These are phyloP conservation scores for Phaedon cochleariae DNA, from an alignment of 2,888 invertebrate genomes.

Conservation along the genomic window DNA sequence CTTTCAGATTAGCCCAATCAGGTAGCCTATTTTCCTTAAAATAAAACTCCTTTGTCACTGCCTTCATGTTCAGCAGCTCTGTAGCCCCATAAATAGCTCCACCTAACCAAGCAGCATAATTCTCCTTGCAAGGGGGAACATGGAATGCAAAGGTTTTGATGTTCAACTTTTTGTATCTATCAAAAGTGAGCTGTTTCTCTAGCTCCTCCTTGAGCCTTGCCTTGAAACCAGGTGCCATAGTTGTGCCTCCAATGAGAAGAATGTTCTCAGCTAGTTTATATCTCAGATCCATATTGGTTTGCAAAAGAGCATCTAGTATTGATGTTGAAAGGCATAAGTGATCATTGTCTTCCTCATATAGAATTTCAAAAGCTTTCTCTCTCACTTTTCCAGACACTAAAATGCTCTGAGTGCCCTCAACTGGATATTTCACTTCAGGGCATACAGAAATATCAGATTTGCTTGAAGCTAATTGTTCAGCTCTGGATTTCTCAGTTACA, in stretches of 20 bases:
- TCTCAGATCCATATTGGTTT: conserved; percentile 86
- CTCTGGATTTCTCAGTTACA: conserved; percentile 79
- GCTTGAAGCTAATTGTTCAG: conserved; percentile 64
- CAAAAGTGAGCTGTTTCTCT: conserved; percentile 68
- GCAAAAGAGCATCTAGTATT: conserved; percentile 82
- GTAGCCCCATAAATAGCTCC: conserved; percentile 82
- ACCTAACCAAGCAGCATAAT: conserved; percentile 89
- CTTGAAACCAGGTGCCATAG: conserved; percentile 84
- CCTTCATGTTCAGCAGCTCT: conserved; percentile 75
- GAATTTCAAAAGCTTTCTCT: conserved; percentile 83
- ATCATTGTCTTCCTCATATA: conserved; percentile 88
- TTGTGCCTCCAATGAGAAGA: conserved; percentile 86
- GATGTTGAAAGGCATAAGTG: conserved; percentile 83
- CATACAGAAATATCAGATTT: conserved; percentile 64
- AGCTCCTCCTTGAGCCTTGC: conserved; percentile 83
- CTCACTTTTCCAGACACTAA: conserved; percentile 75
- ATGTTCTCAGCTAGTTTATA: conserved; percentile 82
- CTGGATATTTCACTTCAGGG: conserved; percentile 73
- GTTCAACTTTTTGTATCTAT: conserved; percentile 71
- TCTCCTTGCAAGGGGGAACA: conserved; percentile 78
- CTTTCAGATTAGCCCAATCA: conserved; percentile 81
- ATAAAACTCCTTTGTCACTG: conserved; percentile 79
- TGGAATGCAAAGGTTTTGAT: conserved; percentile 82
- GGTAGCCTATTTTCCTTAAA: conserved; percentile 74
- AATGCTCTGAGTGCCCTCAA: conserved; percentile 70